Conservation (phyloP, 2,113 vertebrate species). For the Podocnemis expansa region DNA sequence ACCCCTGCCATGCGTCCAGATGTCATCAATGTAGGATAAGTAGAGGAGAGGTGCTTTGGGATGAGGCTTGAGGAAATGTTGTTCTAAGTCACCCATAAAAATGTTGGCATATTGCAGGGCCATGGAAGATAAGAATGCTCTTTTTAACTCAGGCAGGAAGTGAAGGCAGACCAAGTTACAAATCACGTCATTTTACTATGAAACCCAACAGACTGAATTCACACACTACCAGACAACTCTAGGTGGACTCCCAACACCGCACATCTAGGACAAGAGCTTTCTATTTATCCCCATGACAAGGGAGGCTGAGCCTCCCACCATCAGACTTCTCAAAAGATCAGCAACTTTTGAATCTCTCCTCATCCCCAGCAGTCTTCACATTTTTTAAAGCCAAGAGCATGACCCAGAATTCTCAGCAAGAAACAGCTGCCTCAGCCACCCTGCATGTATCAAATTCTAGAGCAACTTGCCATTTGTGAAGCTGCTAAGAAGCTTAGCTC, state of each 20-base stretch:
- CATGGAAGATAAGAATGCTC: rapidly evolving
- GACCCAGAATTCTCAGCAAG: background rate
- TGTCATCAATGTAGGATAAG: too few species aligned
- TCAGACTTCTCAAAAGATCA: background rate
- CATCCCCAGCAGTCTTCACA: background rate
- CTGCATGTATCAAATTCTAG: background rate
- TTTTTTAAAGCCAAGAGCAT: slow-evolving; percentile 8
- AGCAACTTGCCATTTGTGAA: background rate
- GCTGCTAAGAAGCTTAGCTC: slow-evolving; percentile 2
- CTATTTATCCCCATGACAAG: background rate
- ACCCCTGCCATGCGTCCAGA: too few species aligned
- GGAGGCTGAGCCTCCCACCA: background rate
- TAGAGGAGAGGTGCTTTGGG: too few species aligned
- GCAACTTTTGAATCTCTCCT: background rate
- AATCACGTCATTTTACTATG: background rate
- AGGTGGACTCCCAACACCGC: background rate
- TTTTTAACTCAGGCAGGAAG: background rate
- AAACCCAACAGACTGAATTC: background rate
- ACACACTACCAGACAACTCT: background rate
- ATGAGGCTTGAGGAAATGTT: too few species aligned
- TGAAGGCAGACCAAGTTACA: background rate
- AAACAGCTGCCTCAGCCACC: slow-evolving; percentile 6
- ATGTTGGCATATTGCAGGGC: too few species aligned
- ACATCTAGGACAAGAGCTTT: background rate
- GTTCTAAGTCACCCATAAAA: too few species aligned